Conservation (phyloP, 2,797 vertebrate species). For the Diceros bicornis region DNA sequence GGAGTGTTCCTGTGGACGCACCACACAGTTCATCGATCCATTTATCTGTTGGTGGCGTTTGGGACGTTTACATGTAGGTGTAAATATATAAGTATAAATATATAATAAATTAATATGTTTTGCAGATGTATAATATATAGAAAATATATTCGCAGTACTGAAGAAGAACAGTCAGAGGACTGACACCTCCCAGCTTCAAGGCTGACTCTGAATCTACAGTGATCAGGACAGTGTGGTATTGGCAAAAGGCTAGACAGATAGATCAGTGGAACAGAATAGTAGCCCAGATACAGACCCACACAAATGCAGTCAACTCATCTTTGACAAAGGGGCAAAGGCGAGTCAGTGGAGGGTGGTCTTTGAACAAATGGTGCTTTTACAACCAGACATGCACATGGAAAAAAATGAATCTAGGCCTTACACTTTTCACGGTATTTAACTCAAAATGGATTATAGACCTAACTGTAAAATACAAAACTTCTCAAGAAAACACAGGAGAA, state of each 20-base stretch:
- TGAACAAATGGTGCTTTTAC: rapidly evolving
- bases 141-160: rapidly evolving
- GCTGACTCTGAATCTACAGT: background rate
- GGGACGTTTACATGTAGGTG: rapidly evolving
- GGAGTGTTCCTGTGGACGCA: rapidly evolving
- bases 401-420: rapidly evolving
- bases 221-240: background rate
- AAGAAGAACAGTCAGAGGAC: background rate
- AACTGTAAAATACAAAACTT: background rate
- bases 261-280: no score
- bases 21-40: rapidly evolving
- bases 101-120: rapidly evolving
- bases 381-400: rapidly evolving
- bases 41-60: background rate
- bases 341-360: background rate
- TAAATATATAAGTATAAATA: rapidly evolving
- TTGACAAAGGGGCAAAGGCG: background rate
- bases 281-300: background rate
- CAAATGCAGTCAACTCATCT: no score
- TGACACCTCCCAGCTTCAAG: background rate
- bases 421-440: rapidly evolving
- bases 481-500: background rate
- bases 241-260: background rate
- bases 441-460: background rate
- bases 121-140: rapidly evolving